These are phyloP conservation scores for Sandelia bainsii DNA, from an alignment of 2,797 vertebrate species.

Conservation along the genomic window DNA sequence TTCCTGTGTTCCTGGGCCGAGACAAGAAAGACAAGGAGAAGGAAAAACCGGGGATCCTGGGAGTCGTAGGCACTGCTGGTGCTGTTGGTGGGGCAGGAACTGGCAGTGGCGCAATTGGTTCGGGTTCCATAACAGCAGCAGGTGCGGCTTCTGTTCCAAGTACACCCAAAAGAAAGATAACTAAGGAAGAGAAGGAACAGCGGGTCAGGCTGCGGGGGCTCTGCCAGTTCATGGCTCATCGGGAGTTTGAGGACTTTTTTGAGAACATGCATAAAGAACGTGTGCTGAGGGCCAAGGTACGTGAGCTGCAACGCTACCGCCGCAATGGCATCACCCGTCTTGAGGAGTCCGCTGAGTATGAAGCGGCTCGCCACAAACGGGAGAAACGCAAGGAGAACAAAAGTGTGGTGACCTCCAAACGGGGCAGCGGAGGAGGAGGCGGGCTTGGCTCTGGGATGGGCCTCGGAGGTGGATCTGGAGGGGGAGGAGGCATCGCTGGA, in stretches of 20 bases:
- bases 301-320: slow-evolving; percentile 95
- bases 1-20: slow-evolving; percentile 92
- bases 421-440: slow-evolving; percentile 75
- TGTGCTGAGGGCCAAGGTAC: slow-evolving; percentile 91
- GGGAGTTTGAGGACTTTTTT: slow-evolving; percentile 96
- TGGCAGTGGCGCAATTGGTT: background rate
- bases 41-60: slow-evolving; percentile 75
- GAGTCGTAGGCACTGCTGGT: slow-evolving; percentile 31
- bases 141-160: slow-evolving; percentile 54
- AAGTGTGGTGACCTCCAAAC: slow-evolving; percentile 86
- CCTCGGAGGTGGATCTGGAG: slow-evolving; percentile 66
- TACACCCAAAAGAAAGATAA: slow-evolving; percentile 90
- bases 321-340: slow-evolving; percentile 94
- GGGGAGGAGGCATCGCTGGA: slow-evolving; percentile 59
- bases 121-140: slow-evolving; percentile 23
- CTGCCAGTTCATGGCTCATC: slow-evolving; percentile 97
- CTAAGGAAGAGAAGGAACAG: slow-evolving; percentile 96
- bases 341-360: slow-evolving; percentile 95
- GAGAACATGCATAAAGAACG: slow-evolving; percentile 98
- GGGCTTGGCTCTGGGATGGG: slow-evolving; percentile 80
- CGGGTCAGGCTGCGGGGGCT: slow-evolving; percentile 90
- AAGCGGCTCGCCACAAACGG: slow-evolving; percentile 94
- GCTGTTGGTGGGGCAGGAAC: slow-evolving; percentile 38
- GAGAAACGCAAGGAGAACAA: slow-evolving; percentile 97
- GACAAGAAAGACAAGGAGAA: slow-evolving; percentile 94